A percentile compares a stretch with the other conserved stretches of the same genome.
Conservation (phyloP, 2,888 invertebrate genomes). For the Monopis laevigella region DNA sequence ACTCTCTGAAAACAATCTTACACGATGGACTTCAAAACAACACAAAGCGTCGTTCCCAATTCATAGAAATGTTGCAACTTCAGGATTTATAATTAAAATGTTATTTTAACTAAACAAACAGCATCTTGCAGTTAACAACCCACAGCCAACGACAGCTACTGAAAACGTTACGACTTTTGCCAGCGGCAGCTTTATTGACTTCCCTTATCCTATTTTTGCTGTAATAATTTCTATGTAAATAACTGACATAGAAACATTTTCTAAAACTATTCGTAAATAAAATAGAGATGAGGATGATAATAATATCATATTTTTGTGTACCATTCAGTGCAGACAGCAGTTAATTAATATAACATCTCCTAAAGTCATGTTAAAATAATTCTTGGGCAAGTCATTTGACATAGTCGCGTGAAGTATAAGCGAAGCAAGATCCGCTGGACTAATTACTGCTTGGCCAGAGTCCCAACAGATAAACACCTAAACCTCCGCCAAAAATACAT, state of each 20-base stretch:
- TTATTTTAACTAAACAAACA: constrained; percentile 11
- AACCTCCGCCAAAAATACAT: constrained; percentile 65
- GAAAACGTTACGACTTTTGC: constrained; percentile 11
- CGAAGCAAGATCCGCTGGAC: constrained; percentile 22
- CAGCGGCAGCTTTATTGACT: constrained; percentile 10
- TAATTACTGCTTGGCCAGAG: constrained; percentile 63
- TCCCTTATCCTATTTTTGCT: constrained; percentile 9
- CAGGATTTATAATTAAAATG: constrained; percentile 6
- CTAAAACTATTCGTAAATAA: too few species aligned
- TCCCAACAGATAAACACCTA: constrained; percentile 66
- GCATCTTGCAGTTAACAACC: constrained; percentile 6
- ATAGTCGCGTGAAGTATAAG: not conserved
- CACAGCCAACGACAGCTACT: constrained; percentile 10
- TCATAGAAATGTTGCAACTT: constrained; percentile 5
- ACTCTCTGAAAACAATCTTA: too few species aligned
- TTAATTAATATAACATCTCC: too few species aligned
- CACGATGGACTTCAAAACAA: too few species aligned
- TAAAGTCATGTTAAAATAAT: too few species aligned
- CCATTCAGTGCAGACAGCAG: too few species aligned
- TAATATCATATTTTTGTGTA: too few species aligned
- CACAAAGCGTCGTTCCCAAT: too few species aligned
- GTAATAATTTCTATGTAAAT: too few species aligned
- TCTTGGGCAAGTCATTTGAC: constrained; percentile 5
- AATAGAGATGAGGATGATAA: too few species aligned
- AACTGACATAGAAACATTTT: too few species aligned